A percentile compares a stretch with the other conserved stretches of the same genome.
Conservation (phyloP, 2,113 vertebrate genomes). For the Trogon surrucura region DNA sequence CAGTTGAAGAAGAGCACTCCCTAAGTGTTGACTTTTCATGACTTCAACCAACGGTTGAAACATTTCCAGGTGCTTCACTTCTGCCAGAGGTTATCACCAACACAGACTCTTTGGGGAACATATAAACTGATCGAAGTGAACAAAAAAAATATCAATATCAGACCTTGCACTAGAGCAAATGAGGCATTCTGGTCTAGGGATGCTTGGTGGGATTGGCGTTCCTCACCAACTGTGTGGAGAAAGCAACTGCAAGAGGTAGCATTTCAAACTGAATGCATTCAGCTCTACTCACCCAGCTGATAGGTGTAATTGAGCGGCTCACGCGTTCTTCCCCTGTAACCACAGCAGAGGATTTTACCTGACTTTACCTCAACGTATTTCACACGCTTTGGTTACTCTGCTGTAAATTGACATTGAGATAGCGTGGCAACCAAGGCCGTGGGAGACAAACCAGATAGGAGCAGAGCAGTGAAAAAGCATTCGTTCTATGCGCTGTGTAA, state of each 20-base stretch:
- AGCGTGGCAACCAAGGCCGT: rapidly evolving
- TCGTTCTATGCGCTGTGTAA: background rate
- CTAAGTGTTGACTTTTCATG: rapidly evolving
- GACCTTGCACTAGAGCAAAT: background rate
- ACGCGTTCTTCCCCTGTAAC: background rate
- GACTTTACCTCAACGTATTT: background rate
- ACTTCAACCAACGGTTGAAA: background rate
- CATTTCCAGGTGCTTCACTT: background rate
- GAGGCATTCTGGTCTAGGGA: background rate
- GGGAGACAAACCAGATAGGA: background rate
- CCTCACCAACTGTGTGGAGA: rapidly evolving
- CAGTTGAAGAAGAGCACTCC: rapidly evolving
- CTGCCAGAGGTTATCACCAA: background rate
- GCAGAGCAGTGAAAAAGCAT: background rate
- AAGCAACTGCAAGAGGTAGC: background rate
- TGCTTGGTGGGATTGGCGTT: rapidly evolving
- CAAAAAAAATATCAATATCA: background rate
- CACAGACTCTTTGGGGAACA: background rate
- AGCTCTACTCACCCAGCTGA: background rate
- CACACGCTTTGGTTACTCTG: background rate
- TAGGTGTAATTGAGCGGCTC: background rate
- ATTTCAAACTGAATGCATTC: background rate
- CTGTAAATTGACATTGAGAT: background rate
- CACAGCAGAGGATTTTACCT: background rate
- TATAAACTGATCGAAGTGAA: background rate